Percentiles rank a stretch among this genome's conserved stretches.
Conservation (phyloP, 2,797 vertebrate genomes). For the Lepidocolaptes lacrymiger region DNA sequence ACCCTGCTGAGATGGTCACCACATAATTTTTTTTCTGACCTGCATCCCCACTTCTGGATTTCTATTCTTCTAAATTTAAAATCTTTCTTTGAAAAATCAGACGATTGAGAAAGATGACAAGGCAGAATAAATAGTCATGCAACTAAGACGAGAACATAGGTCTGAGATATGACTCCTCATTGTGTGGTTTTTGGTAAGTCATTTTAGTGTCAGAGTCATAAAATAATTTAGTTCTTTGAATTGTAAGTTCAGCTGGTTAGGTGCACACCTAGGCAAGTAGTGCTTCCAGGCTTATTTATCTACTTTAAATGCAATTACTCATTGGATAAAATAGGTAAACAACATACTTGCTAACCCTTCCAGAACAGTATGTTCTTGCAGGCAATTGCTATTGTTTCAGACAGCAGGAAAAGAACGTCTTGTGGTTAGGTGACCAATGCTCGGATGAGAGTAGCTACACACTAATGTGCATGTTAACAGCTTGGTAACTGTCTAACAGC, state of each 20-base stretch:
- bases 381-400: background rate
- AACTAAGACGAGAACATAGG: background rate
- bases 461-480: background rate
- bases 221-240: background rate
- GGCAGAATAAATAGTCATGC: background rate
- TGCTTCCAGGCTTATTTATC: background rate
- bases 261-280: background rate
- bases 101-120: background rate
- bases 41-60: background rate
- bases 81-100: background rate
- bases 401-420: background rate
- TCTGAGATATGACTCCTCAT: background rate
- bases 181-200: background rate
- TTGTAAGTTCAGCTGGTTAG: background rate
- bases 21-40: background rate
- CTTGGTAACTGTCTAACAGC: background rate
- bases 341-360: background rate
- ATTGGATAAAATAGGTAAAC: background rate
- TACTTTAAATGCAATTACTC: background rate
- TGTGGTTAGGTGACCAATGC: background rate
- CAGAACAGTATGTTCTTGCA: background rate
- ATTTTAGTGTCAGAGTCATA: background rate
- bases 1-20: background rate
- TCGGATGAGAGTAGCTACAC: background rate
- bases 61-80: background rate